Percentiles rank a stretch among this genome's conserved stretches.
Conservation (phyloP, 2,113 vertebrate species). For the Sturnus vulgaris region DNA sequence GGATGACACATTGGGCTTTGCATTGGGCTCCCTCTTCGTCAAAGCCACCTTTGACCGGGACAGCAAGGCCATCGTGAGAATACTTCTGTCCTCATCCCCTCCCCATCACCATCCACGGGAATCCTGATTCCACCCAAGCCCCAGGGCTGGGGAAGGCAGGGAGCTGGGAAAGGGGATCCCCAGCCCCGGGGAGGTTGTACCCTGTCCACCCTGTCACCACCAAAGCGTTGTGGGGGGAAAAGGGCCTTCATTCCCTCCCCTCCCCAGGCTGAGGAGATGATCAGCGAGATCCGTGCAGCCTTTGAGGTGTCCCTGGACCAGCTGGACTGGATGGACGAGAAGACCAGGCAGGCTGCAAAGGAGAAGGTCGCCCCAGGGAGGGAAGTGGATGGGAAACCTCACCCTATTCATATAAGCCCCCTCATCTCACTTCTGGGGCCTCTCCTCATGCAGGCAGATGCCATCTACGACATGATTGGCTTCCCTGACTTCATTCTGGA, state of each 20-base stretch:
- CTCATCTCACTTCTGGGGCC: not conserved
- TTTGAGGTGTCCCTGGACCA: conserved; percentile 86
- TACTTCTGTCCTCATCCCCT: not conserved
- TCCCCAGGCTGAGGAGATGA: conserved; percentile 92
- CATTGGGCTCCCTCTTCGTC: conserved; percentile 92
- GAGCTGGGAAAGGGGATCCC: not conserved
- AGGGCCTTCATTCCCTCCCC: not conserved
- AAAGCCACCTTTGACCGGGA: conserved; percentile 94
- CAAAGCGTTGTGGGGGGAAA: rapidly evolving
- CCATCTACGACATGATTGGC: conserved; percentile 98
- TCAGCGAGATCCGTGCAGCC: conserved; percentile 86
- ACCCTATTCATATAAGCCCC: not conserved
- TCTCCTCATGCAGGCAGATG: conserved; percentile 79
- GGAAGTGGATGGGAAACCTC: not conserved
- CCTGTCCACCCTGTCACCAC: not conserved
- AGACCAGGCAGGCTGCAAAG: conserved; percentile 87
- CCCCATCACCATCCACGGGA: rapidly evolving
- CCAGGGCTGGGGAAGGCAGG: not conserved
- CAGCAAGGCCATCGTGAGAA: conserved; percentile 93
- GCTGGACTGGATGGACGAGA: conserved; percentile 91
- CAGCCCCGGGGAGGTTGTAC: rapidly evolving
- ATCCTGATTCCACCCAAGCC: not conserved
- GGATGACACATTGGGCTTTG: conserved; percentile 93
- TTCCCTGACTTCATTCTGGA: conserved; percentile 98
- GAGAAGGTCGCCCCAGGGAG: conserved; percentile 81